These are phyloP conservation scores for Plagodis dolabraria DNA, from an alignment of 2,888 invertebrate species.

Conservation along the genomic window DNA sequence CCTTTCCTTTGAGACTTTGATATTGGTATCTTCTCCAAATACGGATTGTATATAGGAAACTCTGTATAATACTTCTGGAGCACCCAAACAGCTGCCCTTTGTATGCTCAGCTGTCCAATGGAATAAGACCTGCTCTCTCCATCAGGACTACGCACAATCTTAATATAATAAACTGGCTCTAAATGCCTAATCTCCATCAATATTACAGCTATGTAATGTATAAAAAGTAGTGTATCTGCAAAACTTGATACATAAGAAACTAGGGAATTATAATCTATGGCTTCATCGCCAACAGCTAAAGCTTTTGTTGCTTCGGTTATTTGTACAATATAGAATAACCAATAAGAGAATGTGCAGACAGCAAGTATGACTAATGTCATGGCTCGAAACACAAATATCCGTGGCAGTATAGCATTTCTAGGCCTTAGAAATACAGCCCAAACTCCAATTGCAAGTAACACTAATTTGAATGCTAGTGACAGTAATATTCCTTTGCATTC, in stretches of 20 bases:
- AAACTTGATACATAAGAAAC: constrained; percentile 97
- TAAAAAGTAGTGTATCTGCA: constrained; percentile 96
- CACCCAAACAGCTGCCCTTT: constrained; percentile 97
- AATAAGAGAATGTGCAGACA: constrained; percentile 97
- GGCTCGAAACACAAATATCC: constrained; percentile 95
- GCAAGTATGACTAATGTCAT: constrained; percentile 94
- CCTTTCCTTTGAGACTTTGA: constrained; percentile 92
- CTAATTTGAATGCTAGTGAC: constrained; percentile 95
- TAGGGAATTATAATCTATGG: constrained; percentile 93
- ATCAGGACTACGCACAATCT: constrained; percentile 97
- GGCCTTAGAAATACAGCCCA: constrained; percentile 97
- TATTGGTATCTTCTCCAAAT: constrained; percentile 95
- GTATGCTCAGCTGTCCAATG: constrained; percentile 96
- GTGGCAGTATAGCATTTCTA: constrained; percentile 94
- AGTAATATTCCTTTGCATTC: constrained; percentile 97
- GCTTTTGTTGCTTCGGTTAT: constrained; percentile 92
- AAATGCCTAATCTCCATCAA: constrained; percentile 96
- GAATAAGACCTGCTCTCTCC: constrained; percentile 95
- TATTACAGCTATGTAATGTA: constrained; percentile 97
- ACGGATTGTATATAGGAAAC: constrained; percentile 98
- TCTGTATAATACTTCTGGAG: constrained; percentile 98
- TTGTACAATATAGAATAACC: constrained; percentile 99
- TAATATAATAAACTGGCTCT: constrained; percentile 94
- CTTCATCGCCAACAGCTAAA: constrained; percentile 91
- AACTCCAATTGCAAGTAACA: constrained; percentile 94